A percentile compares a stretch with the other conserved stretches of the same genome.
Evolutionary conservation across 92 coral and sea anemone species (phyloP).

Genomic region (Actinernus sp.): DNA sequence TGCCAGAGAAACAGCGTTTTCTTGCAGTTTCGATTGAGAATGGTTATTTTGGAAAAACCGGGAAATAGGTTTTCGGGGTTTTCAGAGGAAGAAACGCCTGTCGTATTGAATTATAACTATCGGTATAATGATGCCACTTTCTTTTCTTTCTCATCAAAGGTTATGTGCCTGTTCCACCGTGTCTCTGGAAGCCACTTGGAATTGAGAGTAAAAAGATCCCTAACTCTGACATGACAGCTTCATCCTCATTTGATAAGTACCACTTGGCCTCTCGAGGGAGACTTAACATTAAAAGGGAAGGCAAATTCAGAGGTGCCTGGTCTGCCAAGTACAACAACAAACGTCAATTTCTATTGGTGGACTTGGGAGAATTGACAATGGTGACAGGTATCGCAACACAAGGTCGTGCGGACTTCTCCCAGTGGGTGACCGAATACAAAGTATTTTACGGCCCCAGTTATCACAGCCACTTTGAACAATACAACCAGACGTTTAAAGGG

Average conservation of each 20-base stretch:
- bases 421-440: constrained; percentile 70
- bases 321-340: constrained; percentile 56
- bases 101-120: no score
- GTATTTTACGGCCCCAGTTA: constrained; percentile 62
- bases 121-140: no score
- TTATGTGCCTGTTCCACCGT: no score
- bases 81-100: no score
- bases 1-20: no score
- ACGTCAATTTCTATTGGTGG: constrained; percentile 66
- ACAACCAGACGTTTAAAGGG: constrained; percentile 69
- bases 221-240: constrained; percentile 58
- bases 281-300: constrained; percentile 52
- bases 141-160: no score
- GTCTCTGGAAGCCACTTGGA: constrained; percentile 85
- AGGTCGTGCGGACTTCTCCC: constrained; percentile 81
- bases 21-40: no score
- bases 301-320: constrained; percentile 62
- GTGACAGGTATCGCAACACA: constrained; percentile 91
- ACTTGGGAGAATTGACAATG: constrained; percentile 50
- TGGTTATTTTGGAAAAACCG: no score
- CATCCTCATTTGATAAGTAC: constrained; percentile 61
- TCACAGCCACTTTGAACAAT: no score
- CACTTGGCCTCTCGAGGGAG: constrained; percentile 54
- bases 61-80: no score
- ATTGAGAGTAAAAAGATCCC: constrained; percentile 61